Evolutionary conservation across 2,797 vertebrate species (phyloP), one percentile per base, ranked within the genome.

Genomic region (Sebastiscus tertius): DNA sequence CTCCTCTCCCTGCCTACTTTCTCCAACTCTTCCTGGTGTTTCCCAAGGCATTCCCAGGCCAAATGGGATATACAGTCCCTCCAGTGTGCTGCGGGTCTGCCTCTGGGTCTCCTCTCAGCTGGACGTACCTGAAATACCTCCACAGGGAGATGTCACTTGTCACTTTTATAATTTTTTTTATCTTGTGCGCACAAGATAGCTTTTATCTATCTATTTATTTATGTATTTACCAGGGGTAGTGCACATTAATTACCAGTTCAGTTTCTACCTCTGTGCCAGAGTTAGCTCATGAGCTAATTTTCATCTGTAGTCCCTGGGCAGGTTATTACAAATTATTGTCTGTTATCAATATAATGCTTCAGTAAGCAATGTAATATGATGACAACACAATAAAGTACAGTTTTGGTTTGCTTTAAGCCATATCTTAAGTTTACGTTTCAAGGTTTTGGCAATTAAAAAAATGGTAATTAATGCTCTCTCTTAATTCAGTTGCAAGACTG

Each of bases 1-100:
- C 26, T 71, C 61, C 22, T 6, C 7, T 31, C 8, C 12, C 14
- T 71, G 29, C 29, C n/a, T 22, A 56, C 20, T 54, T 56, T 61
- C 16, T 73, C 52, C 31, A 68, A 46, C 18, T 64, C 20, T 59
- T 76, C 13, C 3, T 14, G 12, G 33, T 14, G 62, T 24, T 73
- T 75, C 74, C 42, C 39, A 74, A 73, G 18, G 74, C 55, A 78
- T 70, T 80, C 63, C 54, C 22, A 56, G 64, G 60, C 80, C 70
- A 67, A 71, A 77, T 24, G 34, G 73, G 62, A 77, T 62, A 59
- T 70, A 63, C 72, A 75, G 31, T 82, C 70, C 42, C 66, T 72
- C 24, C 69, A 64, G 60, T 31, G 34, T 79, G 46, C 65, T 79
- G 49, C 11, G 1, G 73, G 62, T 70, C 68, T 68, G 55, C 63